Base-by-base conservation (phyloP, 2,797 vertebrate species). In the Microtus agrestis region DNA sequence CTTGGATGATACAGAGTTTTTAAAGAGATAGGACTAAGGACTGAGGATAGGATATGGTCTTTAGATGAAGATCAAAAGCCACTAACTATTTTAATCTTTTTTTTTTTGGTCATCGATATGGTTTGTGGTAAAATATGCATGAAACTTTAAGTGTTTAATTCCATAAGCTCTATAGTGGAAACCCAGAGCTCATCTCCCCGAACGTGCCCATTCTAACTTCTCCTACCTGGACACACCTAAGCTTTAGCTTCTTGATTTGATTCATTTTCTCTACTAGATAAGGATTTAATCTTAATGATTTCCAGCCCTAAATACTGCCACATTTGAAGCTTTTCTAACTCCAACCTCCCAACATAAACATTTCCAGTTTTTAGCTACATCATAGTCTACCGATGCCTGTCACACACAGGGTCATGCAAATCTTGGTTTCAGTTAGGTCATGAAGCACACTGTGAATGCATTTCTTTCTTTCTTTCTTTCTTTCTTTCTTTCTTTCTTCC, bases 311-410 rank as follows among this genome's bases (percentile, higher is more conserved):
- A 77, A 91, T n/a, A 40, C 48, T 37, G 65, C 48, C 23, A 37
- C 34, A 65, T 43, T 69, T 34, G 85, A 76, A 86, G 95, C 13
- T 94, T 87, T 21, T 15, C 54, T 46, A 59, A 31, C 48, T 71
- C n/a, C 54, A 65, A 43, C 14, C 13, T 90, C 37, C 78, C 65
- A 73, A 54, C 40, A 63, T 77, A 92, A 95, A 81, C 69, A 79
- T 95, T 56, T 34, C 43, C 19, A 59, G 48, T 37, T 96, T 92
- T 92, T 82, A 67, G 40, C 61, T 95, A 76, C 63, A 61, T 86
- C 40, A 73, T 6, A 15, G 34, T 56, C 61, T 1, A 78, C 63
- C 56, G 31, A 74, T 95, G 80, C n/a, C 19, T 21, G 81, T 65
- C 43, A 87, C 91, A 80, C 43, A 87, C 91, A 80, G 9, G 15